Evolutionary conservation across 2,113 vertebrate species (phyloP).

Genomic region (Ophiodon elongatus): DNA sequence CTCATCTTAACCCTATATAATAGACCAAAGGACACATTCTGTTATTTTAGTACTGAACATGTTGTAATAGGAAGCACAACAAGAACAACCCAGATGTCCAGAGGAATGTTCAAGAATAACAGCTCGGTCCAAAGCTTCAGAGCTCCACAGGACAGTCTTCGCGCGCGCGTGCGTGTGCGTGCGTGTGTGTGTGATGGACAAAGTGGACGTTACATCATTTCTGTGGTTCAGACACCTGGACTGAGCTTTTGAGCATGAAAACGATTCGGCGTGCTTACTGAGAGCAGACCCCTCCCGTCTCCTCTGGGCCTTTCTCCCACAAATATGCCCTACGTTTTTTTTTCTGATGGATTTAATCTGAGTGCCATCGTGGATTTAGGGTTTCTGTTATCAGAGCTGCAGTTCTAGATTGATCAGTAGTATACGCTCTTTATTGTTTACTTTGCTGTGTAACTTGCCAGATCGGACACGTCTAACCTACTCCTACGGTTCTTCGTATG

Average conservation of each 20-base stretch:
- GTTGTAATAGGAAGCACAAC: conserved; percentile 49
- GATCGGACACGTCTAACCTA: not conserved
- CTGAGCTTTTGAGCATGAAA: conserved; percentile 54
- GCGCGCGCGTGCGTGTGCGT: conserved; percentile 4
- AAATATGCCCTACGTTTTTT: conserved; percentile 52
- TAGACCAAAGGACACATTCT: conserved; percentile 13
- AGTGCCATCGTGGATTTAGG: conserved; percentile 24
- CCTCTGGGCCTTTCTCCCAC: conserved; percentile 37
- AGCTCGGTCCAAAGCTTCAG: conserved; percentile 26
- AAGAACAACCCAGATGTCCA: conserved; percentile 47
- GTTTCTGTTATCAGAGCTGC: conserved; percentile 32
- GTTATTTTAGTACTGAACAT: conserved; percentile 26
- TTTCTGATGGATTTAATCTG: conserved; percentile 32
- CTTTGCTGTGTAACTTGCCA: conserved; percentile 12
- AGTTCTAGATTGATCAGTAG: conserved; percentile 16
- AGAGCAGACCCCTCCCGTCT: conserved; percentile 43
- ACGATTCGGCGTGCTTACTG: conserved; percentile 23
- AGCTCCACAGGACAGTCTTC: conserved; percentile 34
- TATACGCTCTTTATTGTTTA: not conserved
- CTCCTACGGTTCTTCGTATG: not conserved
- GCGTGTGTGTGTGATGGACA: not conserved
- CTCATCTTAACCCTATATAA: not conserved
- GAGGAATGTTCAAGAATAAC: conserved; percentile 66
- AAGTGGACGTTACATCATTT: conserved; percentile 53
- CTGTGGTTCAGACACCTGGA: conserved; percentile 64